phyloP scores from a whole-genome alignment of 2,888 invertebrate species.

The Pachydiplax longipennis region DNA sequence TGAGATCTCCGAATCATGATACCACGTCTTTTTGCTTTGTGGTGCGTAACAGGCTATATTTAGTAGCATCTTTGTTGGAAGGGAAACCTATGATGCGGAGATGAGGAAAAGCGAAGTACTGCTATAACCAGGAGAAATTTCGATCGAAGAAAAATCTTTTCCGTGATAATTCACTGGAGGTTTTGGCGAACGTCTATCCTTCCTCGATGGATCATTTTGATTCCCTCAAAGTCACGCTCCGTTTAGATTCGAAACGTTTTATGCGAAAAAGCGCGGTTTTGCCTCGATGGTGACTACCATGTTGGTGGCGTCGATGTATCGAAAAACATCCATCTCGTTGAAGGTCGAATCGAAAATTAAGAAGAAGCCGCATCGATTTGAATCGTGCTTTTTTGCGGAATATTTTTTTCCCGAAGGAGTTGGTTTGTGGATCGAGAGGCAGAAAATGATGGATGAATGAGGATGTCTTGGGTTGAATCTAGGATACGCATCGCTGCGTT shows the following conservation, averaged over 20 bases:
- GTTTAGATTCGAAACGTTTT: no score
- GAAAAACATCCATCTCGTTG: no score
- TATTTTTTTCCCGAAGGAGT: background rate
- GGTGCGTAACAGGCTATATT: background rate
- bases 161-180: background rate
- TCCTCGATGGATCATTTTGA: background rate
- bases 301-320: no score
- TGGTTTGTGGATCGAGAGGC: background rate
- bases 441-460: background rate
- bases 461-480: background rate
- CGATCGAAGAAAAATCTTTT: background rate
- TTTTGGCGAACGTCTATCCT: background rate
- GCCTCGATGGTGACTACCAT: no score
- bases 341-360: no score
- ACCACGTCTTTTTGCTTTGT: no score
- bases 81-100: background rate
- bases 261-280: no score
- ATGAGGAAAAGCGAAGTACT: background rate
- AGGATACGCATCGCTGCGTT: background rate
- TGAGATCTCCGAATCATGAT: background rate
- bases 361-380: no score
- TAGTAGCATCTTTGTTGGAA: background rate
- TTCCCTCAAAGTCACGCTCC: background rate
- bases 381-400: no score
- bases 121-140: background rate